Evolutionary conservation across 2,797 vertebrate genomes (phyloP).

Genomic region (Spatula versicolor): DNA sequence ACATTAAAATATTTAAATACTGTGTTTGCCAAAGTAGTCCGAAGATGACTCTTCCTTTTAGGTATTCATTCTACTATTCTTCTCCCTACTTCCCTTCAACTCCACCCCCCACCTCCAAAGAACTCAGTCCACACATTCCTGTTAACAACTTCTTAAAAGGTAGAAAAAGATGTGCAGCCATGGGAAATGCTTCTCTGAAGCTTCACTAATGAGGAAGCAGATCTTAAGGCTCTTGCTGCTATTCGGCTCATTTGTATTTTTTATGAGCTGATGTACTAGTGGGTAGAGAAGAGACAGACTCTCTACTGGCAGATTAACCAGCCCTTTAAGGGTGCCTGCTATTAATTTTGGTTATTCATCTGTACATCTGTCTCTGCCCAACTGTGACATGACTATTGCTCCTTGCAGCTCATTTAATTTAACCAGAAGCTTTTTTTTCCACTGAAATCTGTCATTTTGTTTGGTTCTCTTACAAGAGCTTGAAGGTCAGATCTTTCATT

Average conservation of each 20-base stretch:
- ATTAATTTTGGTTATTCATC: constrained; percentile 69
- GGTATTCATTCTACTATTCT: not conserved
- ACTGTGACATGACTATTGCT: constrained; percentile 44
- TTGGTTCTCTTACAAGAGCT: constrained; percentile 14
- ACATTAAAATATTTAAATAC: not conserved
- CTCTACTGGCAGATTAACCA: constrained; percentile 73
- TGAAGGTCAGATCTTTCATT: constrained; percentile 18
- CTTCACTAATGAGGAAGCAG: constrained; percentile 69
- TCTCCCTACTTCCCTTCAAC: too few relatives aligned
- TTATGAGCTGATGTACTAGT: constrained; percentile 72
- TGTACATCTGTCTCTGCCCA: constrained; percentile 69
- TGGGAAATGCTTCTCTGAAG: constrained; percentile 66
- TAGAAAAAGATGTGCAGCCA: constrained; percentile 41
- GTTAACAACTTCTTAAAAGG: constrained; percentile 25
- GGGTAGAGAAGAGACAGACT: constrained; percentile 72
- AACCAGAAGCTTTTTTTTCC: constrained; percentile 23
- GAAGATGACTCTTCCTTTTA: not conserved
- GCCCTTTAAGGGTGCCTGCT: constrained; percentile 60
- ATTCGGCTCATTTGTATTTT: constrained; percentile 71
- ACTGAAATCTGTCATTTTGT: constrained; percentile 22
- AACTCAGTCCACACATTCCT: not conserved
- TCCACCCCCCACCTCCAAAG: not conserved
- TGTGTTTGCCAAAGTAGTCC: not conserved
- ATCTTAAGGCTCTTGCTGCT: constrained; percentile 71
- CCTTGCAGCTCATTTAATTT: constrained; percentile 52